Conservation (phyloP, 2,797 vertebrate species). For the Geotrypetes seraphini region DNA sequence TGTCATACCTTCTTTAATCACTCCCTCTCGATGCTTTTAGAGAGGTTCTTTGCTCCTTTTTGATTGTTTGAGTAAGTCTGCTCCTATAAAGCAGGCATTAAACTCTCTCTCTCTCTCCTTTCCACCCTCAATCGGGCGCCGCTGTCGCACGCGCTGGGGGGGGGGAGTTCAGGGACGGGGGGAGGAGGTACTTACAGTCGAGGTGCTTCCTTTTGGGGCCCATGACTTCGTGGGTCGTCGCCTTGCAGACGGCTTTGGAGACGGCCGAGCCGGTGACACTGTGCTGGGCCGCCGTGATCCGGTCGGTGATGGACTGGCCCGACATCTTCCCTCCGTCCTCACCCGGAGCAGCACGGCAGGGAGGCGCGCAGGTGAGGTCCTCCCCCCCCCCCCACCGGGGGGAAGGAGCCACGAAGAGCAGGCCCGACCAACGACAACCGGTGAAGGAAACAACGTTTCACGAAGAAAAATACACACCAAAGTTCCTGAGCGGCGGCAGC, state of each 20-base stretch:
- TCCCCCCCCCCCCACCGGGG: not conserved
- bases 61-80: too few species aligned
- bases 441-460: too few species aligned
- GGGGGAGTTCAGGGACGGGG: too few species aligned
- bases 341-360: not conserved
- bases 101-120: too few species aligned
- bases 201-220: slow-evolving; percentile 85
- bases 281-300: slow-evolving; percentile 88
- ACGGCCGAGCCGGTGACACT: slow-evolving; percentile 85
- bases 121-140: too few species aligned
- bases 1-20: too few species aligned
- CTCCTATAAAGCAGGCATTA: too few species aligned
- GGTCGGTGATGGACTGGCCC: slow-evolving; percentile 82
- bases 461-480: not conserved
- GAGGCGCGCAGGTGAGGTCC: not conserved
- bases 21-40: too few species aligned
- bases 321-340: slow-evolving; percentile 47
- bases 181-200: slow-evolving; percentile 87
- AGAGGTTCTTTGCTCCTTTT: too few species aligned
- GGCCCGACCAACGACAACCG: not conserved
- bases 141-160: too few species aligned
- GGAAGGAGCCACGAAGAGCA: not conserved
- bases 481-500: too few species aligned
- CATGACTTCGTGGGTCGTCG: slow-evolving; percentile 79
- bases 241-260: slow-evolving; percentile 80